phyloP scores from a whole-genome alignment of 2,797 vertebrate genomes.

The Crocodylus rhombifer region DNA sequence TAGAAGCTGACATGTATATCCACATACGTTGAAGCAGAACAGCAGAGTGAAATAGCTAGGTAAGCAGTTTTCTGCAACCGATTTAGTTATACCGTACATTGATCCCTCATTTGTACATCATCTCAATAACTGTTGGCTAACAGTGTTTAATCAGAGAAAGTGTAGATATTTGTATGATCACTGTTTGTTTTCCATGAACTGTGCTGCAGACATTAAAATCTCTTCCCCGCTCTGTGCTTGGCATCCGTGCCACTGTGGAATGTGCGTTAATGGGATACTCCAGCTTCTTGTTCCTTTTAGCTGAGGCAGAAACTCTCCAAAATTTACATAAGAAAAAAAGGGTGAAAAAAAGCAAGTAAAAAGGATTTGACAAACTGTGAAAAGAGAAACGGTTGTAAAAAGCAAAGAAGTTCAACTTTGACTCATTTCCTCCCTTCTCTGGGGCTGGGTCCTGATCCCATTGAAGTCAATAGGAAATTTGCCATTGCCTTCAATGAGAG shows the following conservation, averaged over 20 bases:
- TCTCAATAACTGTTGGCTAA: not conserved
- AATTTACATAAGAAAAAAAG: conserved; percentile 24
- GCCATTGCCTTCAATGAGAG: not conserved
- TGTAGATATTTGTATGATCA: rapidly evolving
- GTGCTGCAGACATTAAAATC: not conserved
- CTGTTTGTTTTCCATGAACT: not conserved
- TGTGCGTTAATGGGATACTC: not conserved
- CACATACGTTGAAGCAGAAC: too few species aligned
- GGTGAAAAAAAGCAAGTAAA: not conserved
- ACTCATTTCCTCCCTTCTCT: not conserved
- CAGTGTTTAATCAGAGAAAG: not conserved
- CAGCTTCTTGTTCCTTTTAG: not conserved
- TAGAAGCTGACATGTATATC: not conserved
- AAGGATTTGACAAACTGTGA: not conserved
- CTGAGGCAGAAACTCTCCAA: not conserved
- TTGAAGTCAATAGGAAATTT: not conserved
- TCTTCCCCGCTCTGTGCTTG: not conserved
- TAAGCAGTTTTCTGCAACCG: rapidly evolving
- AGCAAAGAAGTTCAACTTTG: not conserved
- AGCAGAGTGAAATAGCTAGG: too few species aligned
- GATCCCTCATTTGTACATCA: not conserved
- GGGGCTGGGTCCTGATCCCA: not conserved
- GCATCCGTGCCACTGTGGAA: not conserved
- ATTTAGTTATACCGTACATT: rapidly evolving
- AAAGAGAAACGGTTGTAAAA: not conserved